Percentiles rank a stretch among this genome's conserved stretches.
Evolutionary conservation across 2,113 vertebrate species (phyloP).

Genomic region (Mystacornis crossleyi): DNA sequence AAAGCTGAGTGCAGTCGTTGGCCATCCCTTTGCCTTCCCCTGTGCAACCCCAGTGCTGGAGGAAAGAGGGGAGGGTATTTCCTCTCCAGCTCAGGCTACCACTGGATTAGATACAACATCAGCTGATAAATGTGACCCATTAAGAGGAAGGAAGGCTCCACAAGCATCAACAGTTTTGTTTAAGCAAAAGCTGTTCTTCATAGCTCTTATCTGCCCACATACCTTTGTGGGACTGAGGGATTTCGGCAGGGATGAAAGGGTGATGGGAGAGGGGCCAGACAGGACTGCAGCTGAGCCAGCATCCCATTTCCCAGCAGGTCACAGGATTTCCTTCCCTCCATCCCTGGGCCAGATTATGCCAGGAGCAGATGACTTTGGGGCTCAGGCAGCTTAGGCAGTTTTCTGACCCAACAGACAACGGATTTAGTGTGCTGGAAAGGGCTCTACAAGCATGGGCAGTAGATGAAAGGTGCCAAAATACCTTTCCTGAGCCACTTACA

Average conservation of each 20-base stretch:
- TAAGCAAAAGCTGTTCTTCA: not conserved
- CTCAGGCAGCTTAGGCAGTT: not conserved
- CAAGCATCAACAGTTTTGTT: rapidly evolving
- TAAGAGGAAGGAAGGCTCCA: not conserved
- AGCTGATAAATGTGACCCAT: not conserved
- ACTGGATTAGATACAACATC: not conserved
- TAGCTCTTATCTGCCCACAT: not conserved
- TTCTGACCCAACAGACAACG: not conserved
- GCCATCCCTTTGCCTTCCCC: not conserved
- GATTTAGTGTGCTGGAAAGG: not conserved
- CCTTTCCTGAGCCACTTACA: not conserved
- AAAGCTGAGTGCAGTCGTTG: not conserved
- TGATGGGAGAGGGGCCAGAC: not conserved
- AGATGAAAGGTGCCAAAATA: not conserved
- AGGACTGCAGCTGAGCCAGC: not conserved
- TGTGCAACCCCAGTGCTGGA: rapidly evolving
- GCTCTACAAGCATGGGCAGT: not conserved
- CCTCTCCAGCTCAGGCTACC: not conserved
- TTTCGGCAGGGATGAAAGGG: not conserved
- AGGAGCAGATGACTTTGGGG: not conserved
- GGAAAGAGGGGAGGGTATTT: not conserved
- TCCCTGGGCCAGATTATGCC: not conserved
- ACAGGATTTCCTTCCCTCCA: not conserved
- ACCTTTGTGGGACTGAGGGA: not conserved
- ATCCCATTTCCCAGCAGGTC: not conserved